phyloP scores from a whole-genome alignment of 2,113 vertebrate species.

The Pyrgilauda ruficollis region DNA sequence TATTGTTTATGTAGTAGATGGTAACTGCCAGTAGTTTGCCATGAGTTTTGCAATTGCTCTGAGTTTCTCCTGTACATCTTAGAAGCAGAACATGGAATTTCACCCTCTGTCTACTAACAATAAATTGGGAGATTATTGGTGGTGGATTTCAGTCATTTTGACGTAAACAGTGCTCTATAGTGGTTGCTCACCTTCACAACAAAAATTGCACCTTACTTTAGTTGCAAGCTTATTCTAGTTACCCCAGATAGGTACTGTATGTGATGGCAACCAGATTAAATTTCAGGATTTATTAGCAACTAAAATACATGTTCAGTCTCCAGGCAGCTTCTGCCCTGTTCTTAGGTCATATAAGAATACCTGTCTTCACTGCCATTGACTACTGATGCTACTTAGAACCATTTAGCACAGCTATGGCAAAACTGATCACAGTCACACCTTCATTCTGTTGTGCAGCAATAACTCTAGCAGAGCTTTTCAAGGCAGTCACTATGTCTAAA shows the following conservation, averaged over 20 bases:
- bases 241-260: neutral
- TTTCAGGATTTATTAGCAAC: neutral
- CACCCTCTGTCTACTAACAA: neutral
- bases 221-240: neutral
- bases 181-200: neutral
- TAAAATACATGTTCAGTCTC: neutral
- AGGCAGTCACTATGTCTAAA: neutral
- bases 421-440: neutral
- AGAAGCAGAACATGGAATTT: neutral
- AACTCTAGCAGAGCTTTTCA: neutral
- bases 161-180: neutral
- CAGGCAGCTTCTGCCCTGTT: neutral
- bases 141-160: neutral
- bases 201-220: neutral
- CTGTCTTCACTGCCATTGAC: neutral
- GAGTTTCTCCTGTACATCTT: neutral
- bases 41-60: neutral
- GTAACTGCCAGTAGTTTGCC: neutral
- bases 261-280: neutral
- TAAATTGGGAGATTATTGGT: neutral
- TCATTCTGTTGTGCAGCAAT: neutral
- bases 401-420: neutral
- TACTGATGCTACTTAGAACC: neutral
- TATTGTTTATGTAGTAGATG: neutral
- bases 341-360: neutral